Evolutionary conservation across 1,140 invertebrate species (phyloP).

Genomic region (Drosophila chauvacae): DNA sequence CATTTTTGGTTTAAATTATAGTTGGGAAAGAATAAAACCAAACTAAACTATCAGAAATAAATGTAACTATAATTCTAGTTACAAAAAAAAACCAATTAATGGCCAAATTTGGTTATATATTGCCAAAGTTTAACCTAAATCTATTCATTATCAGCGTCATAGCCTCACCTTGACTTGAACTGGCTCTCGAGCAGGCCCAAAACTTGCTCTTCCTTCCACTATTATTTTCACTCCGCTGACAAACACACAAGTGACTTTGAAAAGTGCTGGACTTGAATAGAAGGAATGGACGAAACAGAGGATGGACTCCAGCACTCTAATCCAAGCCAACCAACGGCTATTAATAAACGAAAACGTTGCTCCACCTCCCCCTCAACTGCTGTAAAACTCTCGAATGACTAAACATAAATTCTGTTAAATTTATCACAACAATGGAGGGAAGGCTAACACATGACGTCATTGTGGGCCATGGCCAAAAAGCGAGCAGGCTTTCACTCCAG

Average conservation of each 20-base stretch:
- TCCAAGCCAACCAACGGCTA: slow-evolving; percentile 40
- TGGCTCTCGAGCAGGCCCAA: slow-evolving; percentile 18
- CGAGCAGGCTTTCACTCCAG: slow-evolving; percentile 46
- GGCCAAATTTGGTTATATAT: neutral
- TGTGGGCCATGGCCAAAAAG: slow-evolving; percentile 42
- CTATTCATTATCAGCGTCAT: slow-evolving; percentile 47
- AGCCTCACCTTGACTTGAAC: slow-evolving; percentile 63
- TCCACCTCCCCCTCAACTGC: neutral
- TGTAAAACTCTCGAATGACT: slow-evolving; percentile 66
- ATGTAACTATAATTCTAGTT: neutral
- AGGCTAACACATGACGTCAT: slow-evolving; percentile 72
- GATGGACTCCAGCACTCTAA: slow-evolving; percentile 5
- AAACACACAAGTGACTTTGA: slow-evolving; percentile 39
- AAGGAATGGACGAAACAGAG: neutral
- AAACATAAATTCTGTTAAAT: slow-evolving; percentile 73
- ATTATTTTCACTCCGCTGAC: slow-evolving; percentile 8
- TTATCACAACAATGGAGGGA: slow-evolving; percentile 61
- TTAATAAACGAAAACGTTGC: slow-evolving; percentile 56
- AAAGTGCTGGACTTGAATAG: slow-evolving; percentile 37
- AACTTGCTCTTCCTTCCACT: neutral
- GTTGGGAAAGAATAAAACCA: neutral
- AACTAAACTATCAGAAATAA: neutral
- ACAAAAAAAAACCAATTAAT: neutral
- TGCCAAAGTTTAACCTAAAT: neutral
- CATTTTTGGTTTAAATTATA: neutral